phyloP scores from a whole-genome alignment of 2,113 vertebrate genomes.

The Diphyllodes magnificus region DNA sequence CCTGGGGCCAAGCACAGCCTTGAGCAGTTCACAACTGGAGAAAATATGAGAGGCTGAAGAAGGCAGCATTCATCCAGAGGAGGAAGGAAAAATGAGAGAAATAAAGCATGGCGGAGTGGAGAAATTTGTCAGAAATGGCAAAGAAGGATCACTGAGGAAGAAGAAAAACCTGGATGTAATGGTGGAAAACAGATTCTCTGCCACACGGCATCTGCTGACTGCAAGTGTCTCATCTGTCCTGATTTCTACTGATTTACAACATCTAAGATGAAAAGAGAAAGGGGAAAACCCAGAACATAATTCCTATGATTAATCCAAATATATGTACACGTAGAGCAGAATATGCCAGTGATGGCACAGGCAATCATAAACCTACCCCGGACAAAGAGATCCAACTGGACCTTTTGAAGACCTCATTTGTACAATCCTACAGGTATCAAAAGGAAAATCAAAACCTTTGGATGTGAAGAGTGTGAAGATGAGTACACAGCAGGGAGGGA shows the following conservation, averaged over 20 bases:
- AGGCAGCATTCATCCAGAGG: background rate
- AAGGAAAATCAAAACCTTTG: background rate
- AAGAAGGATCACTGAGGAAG: conserved; percentile 3
- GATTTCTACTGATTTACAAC: background rate
- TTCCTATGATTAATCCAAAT: background rate
- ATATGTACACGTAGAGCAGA: background rate
- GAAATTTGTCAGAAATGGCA: conserved; percentile 21
- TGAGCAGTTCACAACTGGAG: background rate
- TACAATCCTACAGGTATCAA: background rate
- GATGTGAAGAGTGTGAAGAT: background rate
- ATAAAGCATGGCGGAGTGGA: background rate
- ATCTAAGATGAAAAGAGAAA: background rate
- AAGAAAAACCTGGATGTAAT: background rate
- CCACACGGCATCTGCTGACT: background rate
- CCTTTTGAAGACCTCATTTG: background rate
- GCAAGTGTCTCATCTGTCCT: background rate
- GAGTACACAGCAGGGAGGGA: background rate
- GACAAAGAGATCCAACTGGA: background rate
- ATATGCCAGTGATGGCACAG: background rate
- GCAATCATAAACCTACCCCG: background rate
- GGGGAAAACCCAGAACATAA: background rate
- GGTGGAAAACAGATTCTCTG: background rate
- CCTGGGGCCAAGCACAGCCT: background rate
- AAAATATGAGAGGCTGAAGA: background rate
- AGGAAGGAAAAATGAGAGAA: conserved; percentile 7